These are phyloP conservation scores for Cepaea nemoralis DNA, from an alignment of 1,140 invertebrate genomes.

Conservation along the genomic window DNA sequence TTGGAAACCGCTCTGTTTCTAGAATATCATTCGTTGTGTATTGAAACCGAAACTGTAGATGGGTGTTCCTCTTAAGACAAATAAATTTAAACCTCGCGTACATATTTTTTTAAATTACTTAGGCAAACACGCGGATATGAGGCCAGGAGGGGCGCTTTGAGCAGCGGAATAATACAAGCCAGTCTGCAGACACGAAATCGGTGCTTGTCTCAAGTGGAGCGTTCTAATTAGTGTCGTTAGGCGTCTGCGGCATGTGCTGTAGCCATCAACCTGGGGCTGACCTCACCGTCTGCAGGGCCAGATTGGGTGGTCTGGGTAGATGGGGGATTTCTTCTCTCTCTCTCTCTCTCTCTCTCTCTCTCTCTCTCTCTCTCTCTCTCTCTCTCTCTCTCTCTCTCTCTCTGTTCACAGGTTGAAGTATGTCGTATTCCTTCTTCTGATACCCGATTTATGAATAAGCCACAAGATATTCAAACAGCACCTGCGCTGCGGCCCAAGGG, in stretches of 20 bases:
- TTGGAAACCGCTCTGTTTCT: neutral
- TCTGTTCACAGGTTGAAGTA: neutral
- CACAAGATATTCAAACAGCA: too few species aligned
- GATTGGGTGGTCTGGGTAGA: neutral
- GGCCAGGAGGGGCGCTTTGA: neutral
- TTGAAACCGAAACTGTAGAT: conserved; percentile 4
- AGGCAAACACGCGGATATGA: neutral
- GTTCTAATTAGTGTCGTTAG: neutral
- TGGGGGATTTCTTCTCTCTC: too few species aligned
- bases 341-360: too few species aligned
- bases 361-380: too few species aligned
- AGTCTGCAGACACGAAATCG: neutral
- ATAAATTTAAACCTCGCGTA: neutral
- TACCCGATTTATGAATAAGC: neutral
- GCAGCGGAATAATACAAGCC: neutral
- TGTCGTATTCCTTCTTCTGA: neutral
- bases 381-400: too few species aligned
- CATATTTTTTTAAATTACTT: neutral
- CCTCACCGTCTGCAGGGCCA: neutral
- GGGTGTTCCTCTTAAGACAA: neutral
- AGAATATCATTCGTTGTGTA: neutral
- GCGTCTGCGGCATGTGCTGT: neutral
- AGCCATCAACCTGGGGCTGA: neutral
- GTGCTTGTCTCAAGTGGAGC: neutral
- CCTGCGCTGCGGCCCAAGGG: too few species aligned